Percentiles rank a stretch among this genome's conserved stretches.
These are phyloP conservation scores for Glyphotaelius pellucidus DNA, from an alignment of 2,888 invertebrate species.

Conservation along the genomic window DNA sequence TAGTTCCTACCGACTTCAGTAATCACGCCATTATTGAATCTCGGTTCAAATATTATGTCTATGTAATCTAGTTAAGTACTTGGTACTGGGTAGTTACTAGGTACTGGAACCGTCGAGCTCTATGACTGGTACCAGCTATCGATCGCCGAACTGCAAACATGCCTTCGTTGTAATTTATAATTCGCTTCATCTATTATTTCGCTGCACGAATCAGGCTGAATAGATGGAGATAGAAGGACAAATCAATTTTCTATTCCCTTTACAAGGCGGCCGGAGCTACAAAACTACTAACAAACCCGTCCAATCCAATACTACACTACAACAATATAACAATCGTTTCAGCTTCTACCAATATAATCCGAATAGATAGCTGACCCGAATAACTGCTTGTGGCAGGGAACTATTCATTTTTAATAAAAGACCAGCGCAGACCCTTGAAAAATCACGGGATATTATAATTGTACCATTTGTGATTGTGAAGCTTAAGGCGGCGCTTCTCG, in stretches of 20 bases:
- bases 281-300: background rate
- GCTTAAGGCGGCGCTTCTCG: no score
- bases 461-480: no score
- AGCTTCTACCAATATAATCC: background rate
- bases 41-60: background rate
- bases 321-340: background rate
- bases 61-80: no score
- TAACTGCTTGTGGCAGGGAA: background rate
- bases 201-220: background rate
- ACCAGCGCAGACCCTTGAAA: no score
- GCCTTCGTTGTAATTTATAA: background rate
- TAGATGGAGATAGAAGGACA: conserved; percentile 2
- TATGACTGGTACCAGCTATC: background rate
- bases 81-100: background rate
- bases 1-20: background rate
- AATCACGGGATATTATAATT: no score
- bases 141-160: conserved; percentile 2
- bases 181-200: background rate
- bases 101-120: no score
- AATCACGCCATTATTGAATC: background rate
- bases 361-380: background rate
- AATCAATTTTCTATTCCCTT: background rate
- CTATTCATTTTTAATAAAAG: background rate
- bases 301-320: background rate
- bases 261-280: background rate